phyloP scores from a whole-genome alignment of 1,140 invertebrate genomes.

The Agrypnia vestita region DNA sequence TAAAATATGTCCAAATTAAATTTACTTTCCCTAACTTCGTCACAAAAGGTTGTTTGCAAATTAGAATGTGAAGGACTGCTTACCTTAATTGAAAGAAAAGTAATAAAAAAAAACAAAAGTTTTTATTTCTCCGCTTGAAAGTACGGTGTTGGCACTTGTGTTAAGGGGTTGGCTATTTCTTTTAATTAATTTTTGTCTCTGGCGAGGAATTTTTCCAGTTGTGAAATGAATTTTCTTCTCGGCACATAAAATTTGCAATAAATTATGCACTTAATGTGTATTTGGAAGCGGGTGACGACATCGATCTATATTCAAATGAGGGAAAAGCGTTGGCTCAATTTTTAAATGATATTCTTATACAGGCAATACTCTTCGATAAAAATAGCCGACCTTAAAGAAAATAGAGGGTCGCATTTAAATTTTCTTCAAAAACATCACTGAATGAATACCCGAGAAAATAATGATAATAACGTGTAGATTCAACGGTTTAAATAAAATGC shows the following conservation, averaged over 20 bases:
- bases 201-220: slow-evolving; percentile 44
- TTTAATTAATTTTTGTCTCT: slow-evolving; percentile 59
- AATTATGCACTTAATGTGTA: slow-evolving; percentile 55
- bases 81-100: slow-evolving; percentile 60
- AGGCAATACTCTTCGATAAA: too few relatives aligned
- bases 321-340: slow-evolving; percentile 2
- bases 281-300: slow-evolving; percentile 42
- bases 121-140: slow-evolving; percentile 58
- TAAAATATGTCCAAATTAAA: slow-evolving; percentile 36
- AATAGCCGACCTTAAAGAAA: too few relatives aligned
- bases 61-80: slow-evolving; percentile 50
- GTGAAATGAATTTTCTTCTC: slow-evolving; percentile 53
- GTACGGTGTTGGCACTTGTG: slow-evolving; percentile 42
- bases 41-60: slow-evolving; percentile 52
- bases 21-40: slow-evolving; percentile 46
- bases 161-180: slow-evolving; percentile 47
- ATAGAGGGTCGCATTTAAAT: too few relatives aligned
- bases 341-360: slow-evolving; percentile 3
- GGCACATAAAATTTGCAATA: slow-evolving; percentile 55
- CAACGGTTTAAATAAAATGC: too few relatives aligned
- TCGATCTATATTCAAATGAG: slow-evolving; percentile 49
- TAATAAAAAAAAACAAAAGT: slow-evolving; percentile 53
- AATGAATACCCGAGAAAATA: too few relatives aligned
- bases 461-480: too few relatives aligned
- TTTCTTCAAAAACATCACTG: too few relatives aligned